Evolutionary conservation across 2,797 vertebrate genomes (phyloP).

Genomic region (Myotis daubentonii): DNA sequence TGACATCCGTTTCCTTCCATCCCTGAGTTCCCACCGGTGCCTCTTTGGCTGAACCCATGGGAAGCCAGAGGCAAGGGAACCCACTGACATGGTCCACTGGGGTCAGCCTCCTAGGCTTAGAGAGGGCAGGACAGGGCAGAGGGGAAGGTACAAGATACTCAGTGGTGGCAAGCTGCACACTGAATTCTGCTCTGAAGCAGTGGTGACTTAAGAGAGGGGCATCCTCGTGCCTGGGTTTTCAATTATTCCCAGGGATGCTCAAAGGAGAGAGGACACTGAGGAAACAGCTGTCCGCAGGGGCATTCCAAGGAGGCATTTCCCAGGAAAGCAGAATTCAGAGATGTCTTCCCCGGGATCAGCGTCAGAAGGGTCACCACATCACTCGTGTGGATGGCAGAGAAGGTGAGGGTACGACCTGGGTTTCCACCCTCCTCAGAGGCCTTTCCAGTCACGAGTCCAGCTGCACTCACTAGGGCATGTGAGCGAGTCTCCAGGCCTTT

Average conservation of each 20-base stretch:
- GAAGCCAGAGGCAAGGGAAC: neutral
- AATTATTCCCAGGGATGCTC: neutral
- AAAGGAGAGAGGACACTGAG: neutral
- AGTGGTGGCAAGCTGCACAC: neutral
- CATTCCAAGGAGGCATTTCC: neutral
- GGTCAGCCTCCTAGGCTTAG: neutral
- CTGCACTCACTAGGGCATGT: accelerated
- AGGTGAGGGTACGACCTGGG: neutral
- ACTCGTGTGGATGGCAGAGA: neutral
- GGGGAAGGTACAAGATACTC: neutral
- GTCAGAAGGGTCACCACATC: neutral
- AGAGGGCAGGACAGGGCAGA: neutral
- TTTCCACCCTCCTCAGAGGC: neutral
- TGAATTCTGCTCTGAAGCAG: neutral
- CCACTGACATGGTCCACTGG: neutral
- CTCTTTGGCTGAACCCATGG: neutral
- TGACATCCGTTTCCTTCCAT: neutral
- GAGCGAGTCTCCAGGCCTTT: neutral
- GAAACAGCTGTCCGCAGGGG: neutral
- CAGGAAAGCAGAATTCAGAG: neutral
- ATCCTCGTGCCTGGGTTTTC: neutral
- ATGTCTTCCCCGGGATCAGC: neutral
- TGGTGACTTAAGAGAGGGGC: neutral
- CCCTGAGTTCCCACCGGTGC: neutral
- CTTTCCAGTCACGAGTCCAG: neutral